Evolutionary conservation across 2,888 invertebrate genomes (phyloP), one percentile per base, ranked within the genome.

Genomic region (Drosophila neotestacea): DNA sequence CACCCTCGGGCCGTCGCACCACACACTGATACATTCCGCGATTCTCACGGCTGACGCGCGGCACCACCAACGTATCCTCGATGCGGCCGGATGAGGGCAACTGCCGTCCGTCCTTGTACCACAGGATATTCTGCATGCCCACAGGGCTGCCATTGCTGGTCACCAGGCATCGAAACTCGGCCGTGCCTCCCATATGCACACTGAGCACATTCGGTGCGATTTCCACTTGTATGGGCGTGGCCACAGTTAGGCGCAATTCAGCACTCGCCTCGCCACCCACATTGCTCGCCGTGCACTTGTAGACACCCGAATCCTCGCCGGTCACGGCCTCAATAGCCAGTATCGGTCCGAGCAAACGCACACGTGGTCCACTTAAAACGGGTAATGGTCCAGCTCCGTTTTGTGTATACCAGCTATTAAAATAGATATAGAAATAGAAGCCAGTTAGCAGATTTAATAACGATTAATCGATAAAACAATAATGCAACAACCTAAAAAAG

Each of bases 11-110:
- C 73, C 95, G 93, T 70, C 95, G 93, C 6, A 95, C 96, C 71
- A 96, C 94, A 90, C 96, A 96, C 90, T 96, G 96, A 91, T 96
- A 96, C 95, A 96, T 96, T 80, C 96, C 96, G 67, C 95, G 94
- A 90, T 96, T 96, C 85, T 96, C 95, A 58, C 95, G 93, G 41
- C 95, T 95, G 44, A 96, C 95, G 64, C 95, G 94, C 75, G 94
- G 94, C 79, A 96, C 94, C 56, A 95, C 93, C 58, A 96, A 90
- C 39, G 94, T 94, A 82, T 95, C 95, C 55, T 94, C 93, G 70
- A 95, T 94, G 74, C 95, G 93, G 6, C 95, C 95, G 6, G 95
- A 94, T 62, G 94, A 95, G 0, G 95, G 95, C 77, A 95, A 91
- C 90, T 95, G 95, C 16, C 95, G 92, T 7, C 95, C 95, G 90